These are phyloP conservation scores for Orgyia antiqua DNA, from an alignment of 2,888 invertebrate species.

Conservation along the genomic window DNA sequence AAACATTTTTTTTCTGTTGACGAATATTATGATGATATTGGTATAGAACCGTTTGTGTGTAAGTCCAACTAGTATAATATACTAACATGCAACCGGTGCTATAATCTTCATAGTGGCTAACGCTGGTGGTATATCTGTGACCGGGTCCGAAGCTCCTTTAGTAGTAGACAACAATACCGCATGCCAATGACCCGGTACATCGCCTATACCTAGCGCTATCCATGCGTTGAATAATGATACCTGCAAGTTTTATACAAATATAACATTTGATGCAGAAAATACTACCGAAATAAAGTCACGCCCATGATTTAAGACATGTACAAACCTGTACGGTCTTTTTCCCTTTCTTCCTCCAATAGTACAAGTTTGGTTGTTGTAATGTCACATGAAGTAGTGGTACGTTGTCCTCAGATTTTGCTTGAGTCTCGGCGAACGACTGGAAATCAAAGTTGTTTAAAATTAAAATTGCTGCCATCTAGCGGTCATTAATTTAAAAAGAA, in stretches of 20 bases:
- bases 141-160: slow-evolving; percentile 47
- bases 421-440: too few relatives aligned
- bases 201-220: slow-evolving; percentile 36
- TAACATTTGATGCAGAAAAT: too few relatives aligned
- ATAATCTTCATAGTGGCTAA: slow-evolving; percentile 44
- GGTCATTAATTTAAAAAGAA: too few relatives aligned
- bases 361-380: slow-evolving; percentile 60
- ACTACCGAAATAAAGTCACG: too few relatives aligned
- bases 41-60: too few relatives aligned
- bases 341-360: slow-evolving; percentile 48
- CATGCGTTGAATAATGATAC: slow-evolving; percentile 52
- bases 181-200: slow-evolving; percentile 23
- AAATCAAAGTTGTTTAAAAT: too few relatives aligned
- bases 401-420: slow-evolving; percentile 19
- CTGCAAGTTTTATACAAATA: slow-evolving; percentile 17
- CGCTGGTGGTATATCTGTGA: slow-evolving; percentile 59
- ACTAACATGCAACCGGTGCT: slow-evolving; percentile 29
- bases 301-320: too few relatives aligned
- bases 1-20: too few relatives aligned
- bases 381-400: slow-evolving; percentile 46
- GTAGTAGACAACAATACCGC: slow-evolving; percentile 40
- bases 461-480: too few relatives aligned
- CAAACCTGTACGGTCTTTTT: slow-evolving; percentile 52
- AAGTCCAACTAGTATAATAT: too few relatives aligned
- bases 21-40: too few relatives aligned